phyloP scores from a whole-genome alignment of 2,797 vertebrate species.

The Pseudochirops corinnae region DNA sequence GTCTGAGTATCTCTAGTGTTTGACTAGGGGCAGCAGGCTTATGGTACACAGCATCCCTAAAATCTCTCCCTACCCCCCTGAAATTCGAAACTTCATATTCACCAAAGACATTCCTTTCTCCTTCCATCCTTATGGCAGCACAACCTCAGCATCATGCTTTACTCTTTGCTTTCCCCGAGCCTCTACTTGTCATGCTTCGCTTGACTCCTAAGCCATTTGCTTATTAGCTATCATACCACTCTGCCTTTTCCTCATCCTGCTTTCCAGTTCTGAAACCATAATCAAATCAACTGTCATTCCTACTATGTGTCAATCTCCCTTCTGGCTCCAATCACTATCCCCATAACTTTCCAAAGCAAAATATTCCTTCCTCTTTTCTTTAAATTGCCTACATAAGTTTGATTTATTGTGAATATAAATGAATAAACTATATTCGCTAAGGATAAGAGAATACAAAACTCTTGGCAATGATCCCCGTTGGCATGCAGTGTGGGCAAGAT shows the following conservation, averaged over 20 bases:
- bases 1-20: neutral
- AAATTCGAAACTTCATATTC: neutral
- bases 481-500: neutral
- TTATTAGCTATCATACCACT: neutral
- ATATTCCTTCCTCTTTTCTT: neutral
- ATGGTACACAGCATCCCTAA: neutral
- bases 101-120: neutral
- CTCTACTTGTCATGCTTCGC: neutral
- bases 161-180: neutral
- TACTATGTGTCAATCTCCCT: neutral
- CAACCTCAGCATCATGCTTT: neutral
- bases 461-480: neutral
- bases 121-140: neutral
- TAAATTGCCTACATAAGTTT: neutral
- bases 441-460: neutral
- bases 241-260: neutral
- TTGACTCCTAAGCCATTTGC: neutral
- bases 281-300: neutral
- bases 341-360: neutral
- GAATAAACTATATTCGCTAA: neutral
- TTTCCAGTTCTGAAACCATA: neutral
- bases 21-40: neutral
- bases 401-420: neutral
- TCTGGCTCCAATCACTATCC: neutral
- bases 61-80: neutral